A percentile compares a stretch with the other conserved stretches of the same genome.
Evolutionary conservation across 2,797 vertebrate genomes (phyloP).

Genomic region (Mormyrops boulengeri): DNA sequence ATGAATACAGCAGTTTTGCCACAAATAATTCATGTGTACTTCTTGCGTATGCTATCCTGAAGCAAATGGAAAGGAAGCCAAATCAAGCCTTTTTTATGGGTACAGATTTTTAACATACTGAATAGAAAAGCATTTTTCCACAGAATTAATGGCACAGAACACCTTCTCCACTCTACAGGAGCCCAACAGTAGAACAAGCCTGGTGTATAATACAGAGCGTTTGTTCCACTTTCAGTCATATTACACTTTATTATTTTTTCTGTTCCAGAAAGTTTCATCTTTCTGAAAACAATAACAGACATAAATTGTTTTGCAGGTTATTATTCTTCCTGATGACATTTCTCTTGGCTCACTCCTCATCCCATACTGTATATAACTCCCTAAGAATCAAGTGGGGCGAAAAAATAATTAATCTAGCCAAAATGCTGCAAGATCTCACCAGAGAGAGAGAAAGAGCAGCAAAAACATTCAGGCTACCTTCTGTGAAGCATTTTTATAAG

Average conservation of each 20-base stretch:
- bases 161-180: neutral
- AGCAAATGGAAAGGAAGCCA: neutral
- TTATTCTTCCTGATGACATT: conserved; percentile 4
- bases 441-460: conserved; percentile 22
- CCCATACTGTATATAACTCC: neutral
- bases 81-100: neutral
- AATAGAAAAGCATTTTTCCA: conserved; percentile 1
- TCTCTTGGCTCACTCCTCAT: conserved; percentile 5
- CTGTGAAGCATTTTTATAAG: conserved; percentile 15
- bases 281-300: conserved; percentile 15
- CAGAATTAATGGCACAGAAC: neutral
- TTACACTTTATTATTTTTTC: neutral
- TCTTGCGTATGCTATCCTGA: neutral
- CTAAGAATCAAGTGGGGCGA: conserved; percentile 22
- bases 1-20: neutral
- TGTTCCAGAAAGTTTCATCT: conserved; percentile 12
- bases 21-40: neutral
- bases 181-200: neutral
- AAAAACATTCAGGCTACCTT: neutral
- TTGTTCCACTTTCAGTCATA: neutral
- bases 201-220: neutral
- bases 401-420: conserved; percentile 34
- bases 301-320: conserved; percentile 16
- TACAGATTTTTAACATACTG: neutral
- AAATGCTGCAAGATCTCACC: conserved; percentile 30